Base-by-base conservation (phyloP, 2,113 vertebrate species). In the Chlorocebus sabaeus region DNA sequence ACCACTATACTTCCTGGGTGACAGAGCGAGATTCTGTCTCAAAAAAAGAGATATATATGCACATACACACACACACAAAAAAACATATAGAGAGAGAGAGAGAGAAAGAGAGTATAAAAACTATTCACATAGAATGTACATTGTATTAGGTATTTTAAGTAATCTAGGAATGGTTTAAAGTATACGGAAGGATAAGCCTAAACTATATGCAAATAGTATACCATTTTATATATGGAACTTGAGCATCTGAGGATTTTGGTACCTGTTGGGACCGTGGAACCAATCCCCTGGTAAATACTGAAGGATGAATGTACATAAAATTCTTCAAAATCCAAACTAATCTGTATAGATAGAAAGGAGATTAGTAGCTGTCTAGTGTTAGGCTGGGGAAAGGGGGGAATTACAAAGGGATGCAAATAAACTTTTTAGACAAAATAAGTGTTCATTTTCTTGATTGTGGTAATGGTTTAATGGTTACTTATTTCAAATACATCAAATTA, bases 401-500 rank as follows among this genome's bases (percentile, higher is more conserved):
- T 84, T 81, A 81, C 45, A 87, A 95, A 94, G 9, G 32, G 27
- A 67, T 22, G 25, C 32, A 87, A 89, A 27, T 14, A 76, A 81
- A 40, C 12, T 55, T 73, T 43, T 67, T 20, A 86, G n/a, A 93
- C 12, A 57, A 81, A 91, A 64, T 12, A 70, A 6, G 67, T 38
- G 18, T n/a, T 93, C 17, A 25, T 85, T 94, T 82, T 55, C 92
- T 80, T 96, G 70, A 94, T 4, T 94, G 18, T 52, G 43, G n/a
- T 50, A n/a, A 82, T 88, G 75, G 43, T 57, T 93, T 89, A 72
- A 50, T 27, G 16, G 72, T 82, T 55, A 93, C 83, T 45, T 75
- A 97, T 91, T 89, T 91, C 17, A 92, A 85, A 92, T 30, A 93
- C n/a, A 72, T 17, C 43, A 67, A 73, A 83, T 79, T 80, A 85